Percentiles rank a stretch among this genome's conserved stretches.
Evolutionary conservation across 64 coral and sea anemone genomes (phyloP).

Genomic region (Montipora cactus): DNA sequence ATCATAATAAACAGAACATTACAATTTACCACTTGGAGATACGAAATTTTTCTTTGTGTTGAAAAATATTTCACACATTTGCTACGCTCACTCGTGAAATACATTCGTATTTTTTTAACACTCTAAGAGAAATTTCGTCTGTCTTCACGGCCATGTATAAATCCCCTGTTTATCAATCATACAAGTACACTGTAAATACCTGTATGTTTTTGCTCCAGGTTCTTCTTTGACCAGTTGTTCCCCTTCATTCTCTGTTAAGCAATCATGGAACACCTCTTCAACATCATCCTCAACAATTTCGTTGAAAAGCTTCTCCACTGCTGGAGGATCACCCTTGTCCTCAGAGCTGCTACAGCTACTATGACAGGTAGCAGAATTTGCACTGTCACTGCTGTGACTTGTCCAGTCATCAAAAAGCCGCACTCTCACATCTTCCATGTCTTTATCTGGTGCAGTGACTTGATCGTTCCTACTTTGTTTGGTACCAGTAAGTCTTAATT

Average conservation of each 20-base stretch:
- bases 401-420: constrained; percentile 44
- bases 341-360: constrained; percentile 38
- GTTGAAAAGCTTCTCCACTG: background rate
- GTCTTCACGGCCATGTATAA: too few species aligned
- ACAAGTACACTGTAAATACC: background rate
- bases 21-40: too few species aligned
- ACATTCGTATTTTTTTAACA: background rate
- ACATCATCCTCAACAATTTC: constrained; percentile 42
- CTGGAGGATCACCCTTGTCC: background rate
- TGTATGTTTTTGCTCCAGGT: background rate
- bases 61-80: too few species aligned
- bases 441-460: background rate
- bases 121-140: background rate
- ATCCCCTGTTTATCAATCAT: too few species aligned
- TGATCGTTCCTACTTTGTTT: background rate
- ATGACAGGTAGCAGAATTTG: background rate
- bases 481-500: constrained; percentile 43
- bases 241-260: background rate
- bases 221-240: background rate
- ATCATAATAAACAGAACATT: too few species aligned
- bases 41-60: too few species aligned
- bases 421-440: constrained; percentile 37
- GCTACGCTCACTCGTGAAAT: too few species aligned
- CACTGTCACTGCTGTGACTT: background rate
- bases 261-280: constrained; percentile 74